Conservation (phyloP, 2,888 invertebrate species). For the Tinea trinotella region DNA sequence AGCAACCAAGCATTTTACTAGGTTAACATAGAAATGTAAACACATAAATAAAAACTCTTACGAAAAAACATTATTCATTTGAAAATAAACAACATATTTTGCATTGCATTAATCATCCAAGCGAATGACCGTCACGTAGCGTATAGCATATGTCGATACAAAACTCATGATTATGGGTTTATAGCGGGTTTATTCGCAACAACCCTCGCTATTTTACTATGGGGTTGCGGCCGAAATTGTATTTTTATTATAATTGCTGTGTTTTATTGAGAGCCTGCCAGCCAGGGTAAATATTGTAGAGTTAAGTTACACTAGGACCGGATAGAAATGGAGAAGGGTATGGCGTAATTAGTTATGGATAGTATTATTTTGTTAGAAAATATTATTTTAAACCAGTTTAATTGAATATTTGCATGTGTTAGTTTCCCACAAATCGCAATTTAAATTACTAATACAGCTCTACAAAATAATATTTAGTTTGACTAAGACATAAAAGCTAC, state of each 20-base stretch:
- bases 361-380: constrained; percentile 18
- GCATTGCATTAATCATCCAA: constrained; percentile 17
- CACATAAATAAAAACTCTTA: not conserved
- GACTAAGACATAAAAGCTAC: no score
- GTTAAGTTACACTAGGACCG: constrained; percentile 23
- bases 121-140: constrained; percentile 23
- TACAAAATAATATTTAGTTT: no score
- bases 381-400: not conserved
- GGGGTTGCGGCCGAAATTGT: constrained; percentile 68
- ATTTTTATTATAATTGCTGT: constrained; percentile 69
- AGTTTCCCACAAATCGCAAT: no score
- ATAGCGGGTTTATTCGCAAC: constrained; percentile 59
- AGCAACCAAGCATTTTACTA: no score
- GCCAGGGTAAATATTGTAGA: constrained; percentile 57
- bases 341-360: constrained; percentile 42
- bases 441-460: no score
- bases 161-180: constrained; percentile 41
- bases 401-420: no score
- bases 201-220: constrained; percentile 42
- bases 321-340: constrained; percentile 16
- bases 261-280: constrained; percentile 52
- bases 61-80: not conserved
- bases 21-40: no score
- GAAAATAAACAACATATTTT: not conserved
- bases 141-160: constrained; percentile 39